Conservation (phyloP, 2,797 vertebrate species). For the Masticophis lateralis region DNA sequence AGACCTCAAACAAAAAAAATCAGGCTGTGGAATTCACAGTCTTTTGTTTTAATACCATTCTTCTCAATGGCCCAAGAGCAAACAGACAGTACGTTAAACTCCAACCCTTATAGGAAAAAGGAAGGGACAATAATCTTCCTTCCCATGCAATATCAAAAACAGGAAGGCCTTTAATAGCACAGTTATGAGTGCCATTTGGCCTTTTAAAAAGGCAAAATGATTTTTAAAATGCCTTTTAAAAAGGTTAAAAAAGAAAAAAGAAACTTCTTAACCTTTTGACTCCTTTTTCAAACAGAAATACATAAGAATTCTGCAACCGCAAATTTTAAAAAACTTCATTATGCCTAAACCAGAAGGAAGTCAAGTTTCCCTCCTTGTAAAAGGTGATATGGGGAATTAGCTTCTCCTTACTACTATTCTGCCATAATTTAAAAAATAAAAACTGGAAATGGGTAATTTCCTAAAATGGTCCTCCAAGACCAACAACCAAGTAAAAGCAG, state of each 20-base stretch:
- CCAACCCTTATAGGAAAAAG: background rate
- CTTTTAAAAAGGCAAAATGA: background rate
- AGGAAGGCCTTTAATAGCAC: background rate
- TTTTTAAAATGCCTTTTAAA: too few relatives aligned
- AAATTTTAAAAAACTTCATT: background rate
- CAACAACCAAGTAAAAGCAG: background rate
- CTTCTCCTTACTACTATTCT: background rate
- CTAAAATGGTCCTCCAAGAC: background rate
- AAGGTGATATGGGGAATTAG: background rate
- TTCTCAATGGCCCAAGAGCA: background rate
- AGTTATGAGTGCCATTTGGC: background rate
- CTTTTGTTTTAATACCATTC: background rate
- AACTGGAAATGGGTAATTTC: background rate
- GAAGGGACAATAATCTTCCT: background rate
- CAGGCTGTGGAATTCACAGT: background rate
- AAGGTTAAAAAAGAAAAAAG: background rate
- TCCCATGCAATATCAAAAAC: background rate
- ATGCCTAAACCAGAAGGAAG: background rate
- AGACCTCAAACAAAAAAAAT: background rate
- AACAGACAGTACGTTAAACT: background rate
- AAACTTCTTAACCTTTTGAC: background rate
- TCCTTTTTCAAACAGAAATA: background rate
- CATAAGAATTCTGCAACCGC: background rate
- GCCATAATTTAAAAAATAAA: background rate
- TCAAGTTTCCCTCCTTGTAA: background rate